phyloP scores from a whole-genome alignment of 2,888 invertebrate genomes.

The Caenorhabditis zanzibari region DNA sequence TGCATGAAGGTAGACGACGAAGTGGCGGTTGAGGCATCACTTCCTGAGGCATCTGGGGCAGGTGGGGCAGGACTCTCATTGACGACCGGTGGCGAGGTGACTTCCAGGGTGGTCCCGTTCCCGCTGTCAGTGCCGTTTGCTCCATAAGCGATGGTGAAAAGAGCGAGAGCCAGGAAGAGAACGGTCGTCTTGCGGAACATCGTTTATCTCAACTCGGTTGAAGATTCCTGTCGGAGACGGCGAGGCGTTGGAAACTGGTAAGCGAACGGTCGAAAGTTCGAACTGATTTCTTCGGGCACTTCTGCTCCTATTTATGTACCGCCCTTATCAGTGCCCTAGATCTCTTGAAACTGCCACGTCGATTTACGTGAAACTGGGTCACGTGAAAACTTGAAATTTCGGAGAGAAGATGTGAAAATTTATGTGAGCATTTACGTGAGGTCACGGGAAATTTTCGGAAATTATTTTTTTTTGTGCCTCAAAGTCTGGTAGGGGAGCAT shows the following conservation, averaged over 20 bases:
- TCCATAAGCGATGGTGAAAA: constrained; percentile 1
- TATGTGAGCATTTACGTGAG: no score
- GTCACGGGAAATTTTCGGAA: no score
- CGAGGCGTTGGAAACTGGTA: background rate
- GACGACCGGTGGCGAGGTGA: no score
- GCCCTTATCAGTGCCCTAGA: background rate
- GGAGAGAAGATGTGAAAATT: no score
- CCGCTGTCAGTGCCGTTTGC: no score
- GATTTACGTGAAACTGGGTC: background rate
- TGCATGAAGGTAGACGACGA: background rate
- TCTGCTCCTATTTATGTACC: background rate
- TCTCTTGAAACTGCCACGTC: background rate
- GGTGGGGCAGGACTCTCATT: no score
- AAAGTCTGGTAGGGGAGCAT: no score
- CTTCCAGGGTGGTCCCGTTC: no score
- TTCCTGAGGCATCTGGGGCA: no score
- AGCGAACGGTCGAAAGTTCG: background rate
- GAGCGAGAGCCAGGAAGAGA: constrained; percentile 1
- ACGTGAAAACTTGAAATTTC: no score
- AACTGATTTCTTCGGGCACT: background rate
- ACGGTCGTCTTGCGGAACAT: constrained; percentile 13
- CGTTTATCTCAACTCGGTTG: constrained; percentile 5
- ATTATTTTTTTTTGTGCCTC: no score
- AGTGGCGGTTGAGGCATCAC: background rate
- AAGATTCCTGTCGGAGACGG: background rate